phyloP scores from a whole-genome alignment of 2,888 invertebrate species.

The Meta bourneti region DNA sequence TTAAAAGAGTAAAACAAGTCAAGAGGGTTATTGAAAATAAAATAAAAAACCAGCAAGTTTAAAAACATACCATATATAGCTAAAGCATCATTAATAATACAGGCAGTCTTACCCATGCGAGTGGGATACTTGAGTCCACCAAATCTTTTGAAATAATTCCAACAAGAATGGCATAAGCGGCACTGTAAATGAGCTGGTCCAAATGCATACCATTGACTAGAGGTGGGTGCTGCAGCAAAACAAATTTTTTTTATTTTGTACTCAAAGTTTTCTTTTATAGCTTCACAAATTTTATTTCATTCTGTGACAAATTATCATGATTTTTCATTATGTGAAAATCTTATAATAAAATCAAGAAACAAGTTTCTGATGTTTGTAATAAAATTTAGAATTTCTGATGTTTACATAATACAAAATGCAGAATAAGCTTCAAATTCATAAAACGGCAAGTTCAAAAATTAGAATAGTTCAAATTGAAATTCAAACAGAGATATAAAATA shows the following conservation, averaged over 20 bases:
- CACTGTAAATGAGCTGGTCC: slow-evolving; percentile 95
- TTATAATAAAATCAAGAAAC: not conserved
- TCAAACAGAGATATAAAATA: too few species aligned
- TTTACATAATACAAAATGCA: not conserved
- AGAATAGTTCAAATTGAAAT: too few species aligned
- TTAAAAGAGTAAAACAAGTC: not conserved
- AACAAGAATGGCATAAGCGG: slow-evolving; percentile 95
- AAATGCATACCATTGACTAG: slow-evolving; percentile 97
- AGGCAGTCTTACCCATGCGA: slow-evolving; percentile 61
- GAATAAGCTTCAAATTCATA: too few species aligned
- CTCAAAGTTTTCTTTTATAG: not conserved
- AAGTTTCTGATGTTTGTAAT: not conserved
- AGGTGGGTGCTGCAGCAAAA: slow-evolving; percentile 85
- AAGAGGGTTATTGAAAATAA: too few species aligned
- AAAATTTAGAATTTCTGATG: not conserved
- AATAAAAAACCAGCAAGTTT: too few species aligned
- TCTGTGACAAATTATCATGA: too few species aligned
- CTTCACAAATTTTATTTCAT: not conserved
- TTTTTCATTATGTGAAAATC: not conserved
- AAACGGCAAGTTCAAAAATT: too few species aligned
- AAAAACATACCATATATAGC: too few species aligned
- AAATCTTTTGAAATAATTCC: slow-evolving; percentile 99
- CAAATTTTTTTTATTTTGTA: not conserved
- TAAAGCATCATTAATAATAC: not conserved
- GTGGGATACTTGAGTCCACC: slow-evolving; percentile 94